Evolutionary conservation across 2,113 vertebrate species (phyloP).

Genomic region (Melanerpes formicivorus): DNA sequence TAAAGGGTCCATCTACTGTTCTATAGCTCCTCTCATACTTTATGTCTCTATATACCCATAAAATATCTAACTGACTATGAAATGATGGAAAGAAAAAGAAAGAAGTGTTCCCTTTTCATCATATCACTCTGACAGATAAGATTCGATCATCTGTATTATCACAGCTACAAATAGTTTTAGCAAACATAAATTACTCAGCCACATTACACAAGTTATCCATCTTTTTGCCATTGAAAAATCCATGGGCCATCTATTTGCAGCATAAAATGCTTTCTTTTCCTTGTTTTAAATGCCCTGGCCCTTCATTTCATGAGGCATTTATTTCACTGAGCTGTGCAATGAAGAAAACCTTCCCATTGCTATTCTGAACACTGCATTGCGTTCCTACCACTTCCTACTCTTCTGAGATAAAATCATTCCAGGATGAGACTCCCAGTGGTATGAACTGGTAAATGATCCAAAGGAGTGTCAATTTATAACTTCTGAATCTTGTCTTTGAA

Average conservation of each 20-base stretch:
- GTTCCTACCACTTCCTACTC: neutral
- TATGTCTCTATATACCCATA: neutral
- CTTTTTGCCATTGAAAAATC: neutral
- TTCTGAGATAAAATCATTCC: neutral
- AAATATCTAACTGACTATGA: slow-evolving; percentile 11
- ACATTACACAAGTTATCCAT: neutral
- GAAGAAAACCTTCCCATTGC: neutral
- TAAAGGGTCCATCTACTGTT: neutral
- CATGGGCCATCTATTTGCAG: neutral
- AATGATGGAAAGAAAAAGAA: neutral
- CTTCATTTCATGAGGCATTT: neutral
- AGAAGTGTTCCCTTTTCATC: neutral
- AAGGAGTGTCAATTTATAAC: neutral
- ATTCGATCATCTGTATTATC: neutral
- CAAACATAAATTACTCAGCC: neutral
- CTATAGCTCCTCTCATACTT: slow-evolving; percentile 12
- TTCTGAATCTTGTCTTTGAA: neutral
- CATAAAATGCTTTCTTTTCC: neutral
- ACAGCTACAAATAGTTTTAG: neutral
- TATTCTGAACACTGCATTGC: neutral
- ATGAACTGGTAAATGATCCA: neutral
- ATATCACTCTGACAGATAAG: neutral
- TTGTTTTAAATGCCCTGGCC: neutral
- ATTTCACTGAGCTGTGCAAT: neutral
- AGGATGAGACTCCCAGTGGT: neutral